Percentiles rank a stretch among this genome's conserved stretches.
These are phyloP conservation scores for Trichomycterus rosablanca DNA, from an alignment of 2,113 vertebrate genomes.

Conservation along the genomic window DNA sequence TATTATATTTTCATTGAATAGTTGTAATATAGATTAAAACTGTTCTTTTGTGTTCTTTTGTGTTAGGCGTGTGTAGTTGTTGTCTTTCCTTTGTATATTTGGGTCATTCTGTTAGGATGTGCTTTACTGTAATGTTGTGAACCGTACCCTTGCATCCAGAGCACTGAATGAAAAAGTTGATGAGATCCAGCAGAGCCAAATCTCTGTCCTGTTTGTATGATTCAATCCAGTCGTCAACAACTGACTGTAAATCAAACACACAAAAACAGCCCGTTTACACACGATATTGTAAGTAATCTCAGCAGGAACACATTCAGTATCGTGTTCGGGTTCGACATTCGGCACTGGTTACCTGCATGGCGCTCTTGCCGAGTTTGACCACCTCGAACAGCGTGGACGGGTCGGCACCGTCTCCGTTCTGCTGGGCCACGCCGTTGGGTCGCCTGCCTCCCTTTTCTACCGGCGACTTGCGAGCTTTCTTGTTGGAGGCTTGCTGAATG, in stretches of 20 bases:
- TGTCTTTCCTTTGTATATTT: no score
- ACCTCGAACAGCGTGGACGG: constrained; percentile 83
- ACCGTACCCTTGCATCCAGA: constrained; percentile 99
- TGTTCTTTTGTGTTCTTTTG: no score
- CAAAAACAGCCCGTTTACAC: not conserved
- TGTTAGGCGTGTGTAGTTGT: no score
- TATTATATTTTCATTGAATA: no score
- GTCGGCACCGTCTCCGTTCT: constrained; percentile 80
- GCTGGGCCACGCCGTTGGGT: constrained; percentile 79
- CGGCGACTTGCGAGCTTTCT: constrained; percentile 80
- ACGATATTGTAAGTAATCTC: no score
- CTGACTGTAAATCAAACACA: constrained; percentile 69
- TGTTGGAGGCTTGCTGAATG: constrained; percentile 69
- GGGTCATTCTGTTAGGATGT: no score
- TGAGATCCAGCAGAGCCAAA: constrained; percentile 95
- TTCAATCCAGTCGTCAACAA: constrained; percentile 99
- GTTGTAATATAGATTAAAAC: no score
- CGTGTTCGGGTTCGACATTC: no score
- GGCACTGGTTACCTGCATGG: constrained; percentile 83
- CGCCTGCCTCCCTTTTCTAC: constrained; percentile 75
- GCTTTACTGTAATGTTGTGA: no score
- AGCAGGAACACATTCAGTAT: no score
- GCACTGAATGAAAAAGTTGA: constrained; percentile 99
- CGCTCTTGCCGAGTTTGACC: constrained; percentile 83
- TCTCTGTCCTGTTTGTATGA: constrained; percentile 98